Evolutionary conservation across 2,113 vertebrate genomes (phyloP).

Genomic region (Oryzias javanicus): DNA sequence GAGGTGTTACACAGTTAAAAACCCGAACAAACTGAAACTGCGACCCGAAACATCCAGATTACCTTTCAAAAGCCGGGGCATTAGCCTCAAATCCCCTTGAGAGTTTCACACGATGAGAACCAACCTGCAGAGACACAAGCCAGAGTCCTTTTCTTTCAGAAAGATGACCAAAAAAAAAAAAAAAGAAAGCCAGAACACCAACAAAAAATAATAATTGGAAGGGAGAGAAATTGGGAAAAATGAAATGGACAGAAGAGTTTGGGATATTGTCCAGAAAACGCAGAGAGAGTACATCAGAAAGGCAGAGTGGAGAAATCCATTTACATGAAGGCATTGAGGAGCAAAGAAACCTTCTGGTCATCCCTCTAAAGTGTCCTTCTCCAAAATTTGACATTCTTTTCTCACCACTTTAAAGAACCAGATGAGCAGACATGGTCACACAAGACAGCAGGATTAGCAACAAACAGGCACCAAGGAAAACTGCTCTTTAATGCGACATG

Average conservation of each 20-base stretch:
- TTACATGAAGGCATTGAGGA: constrained; percentile 25
- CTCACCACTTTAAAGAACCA: constrained; percentile 1
- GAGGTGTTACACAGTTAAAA: no score
- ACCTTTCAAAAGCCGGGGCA: constrained; percentile 98
- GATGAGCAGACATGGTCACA: constrained; percentile 2
- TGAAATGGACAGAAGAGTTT: constrained; percentile 16
- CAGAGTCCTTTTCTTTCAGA: constrained; percentile 10
- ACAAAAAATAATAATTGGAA: constrained; percentile 16
- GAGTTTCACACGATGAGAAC: constrained; percentile 98
- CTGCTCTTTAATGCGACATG: constrained; percentile 12
- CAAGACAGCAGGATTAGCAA: constrained; percentile 6
- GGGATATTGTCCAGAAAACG: constrained; percentile 1
- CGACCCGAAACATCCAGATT: constrained; percentile 35
- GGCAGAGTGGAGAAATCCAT: constrained; percentile 4
- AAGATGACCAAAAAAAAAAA: background rate
- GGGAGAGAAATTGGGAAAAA: constrained; percentile 13
- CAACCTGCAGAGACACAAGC: constrained; percentile 80
- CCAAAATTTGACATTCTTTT: background rate
- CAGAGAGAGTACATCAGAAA: background rate
- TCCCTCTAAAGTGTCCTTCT: constrained; percentile 11
- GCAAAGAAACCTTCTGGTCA: constrained; percentile 9
- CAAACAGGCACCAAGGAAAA: background rate
- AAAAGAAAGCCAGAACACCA: constrained; percentile 19
- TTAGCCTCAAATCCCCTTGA: constrained; percentile 97
- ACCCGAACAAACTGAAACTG: background rate